Conservation (phyloP, 2,888 invertebrate genomes). For the Nomada ruficornis region DNA sequence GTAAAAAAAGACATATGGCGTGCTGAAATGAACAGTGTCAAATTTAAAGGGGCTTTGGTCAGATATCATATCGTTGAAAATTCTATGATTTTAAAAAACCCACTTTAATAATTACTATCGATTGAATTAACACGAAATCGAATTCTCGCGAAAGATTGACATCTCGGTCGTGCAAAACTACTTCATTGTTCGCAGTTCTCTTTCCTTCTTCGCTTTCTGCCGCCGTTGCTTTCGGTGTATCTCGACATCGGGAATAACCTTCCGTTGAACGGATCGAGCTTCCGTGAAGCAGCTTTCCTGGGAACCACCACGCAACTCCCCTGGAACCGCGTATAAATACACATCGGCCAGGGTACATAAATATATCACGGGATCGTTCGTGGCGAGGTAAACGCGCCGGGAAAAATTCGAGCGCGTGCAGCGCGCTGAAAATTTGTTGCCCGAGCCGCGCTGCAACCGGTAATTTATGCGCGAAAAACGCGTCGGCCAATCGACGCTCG, state of each 20-base stretch:
- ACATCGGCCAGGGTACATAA: conserved; percentile 64
- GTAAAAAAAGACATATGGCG: no score
- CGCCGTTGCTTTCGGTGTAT: not conserved
- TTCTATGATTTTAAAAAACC: no score
- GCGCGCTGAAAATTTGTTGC: conserved; percentile 48
- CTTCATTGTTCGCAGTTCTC: no score
- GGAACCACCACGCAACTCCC: conserved; percentile 38
- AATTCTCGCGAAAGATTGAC: no score
- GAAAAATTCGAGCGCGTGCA: conserved; percentile 45
- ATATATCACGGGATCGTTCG: conserved; percentile 58
- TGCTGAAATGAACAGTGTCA: no score
- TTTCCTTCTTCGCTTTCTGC: no score
- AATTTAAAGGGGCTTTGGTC: no score
- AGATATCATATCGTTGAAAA: no score
- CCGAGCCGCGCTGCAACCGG: conserved; percentile 14
- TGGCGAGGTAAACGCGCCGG: conserved; percentile 49
- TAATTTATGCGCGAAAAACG: conserved; percentile 49
- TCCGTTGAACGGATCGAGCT: conserved; percentile 37
- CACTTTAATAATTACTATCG: no score
- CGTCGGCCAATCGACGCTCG: conserved; percentile 19
- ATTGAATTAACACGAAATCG: no score
- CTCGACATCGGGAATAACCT: conserved; percentile 37
- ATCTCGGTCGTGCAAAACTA: no score
- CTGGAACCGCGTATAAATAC: conserved; percentile 64
- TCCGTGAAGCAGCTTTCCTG: conserved; percentile 58